phyloP scores from a whole-genome alignment of 2,113 vertebrate species.

The Eretmochelys imbricata region DNA sequence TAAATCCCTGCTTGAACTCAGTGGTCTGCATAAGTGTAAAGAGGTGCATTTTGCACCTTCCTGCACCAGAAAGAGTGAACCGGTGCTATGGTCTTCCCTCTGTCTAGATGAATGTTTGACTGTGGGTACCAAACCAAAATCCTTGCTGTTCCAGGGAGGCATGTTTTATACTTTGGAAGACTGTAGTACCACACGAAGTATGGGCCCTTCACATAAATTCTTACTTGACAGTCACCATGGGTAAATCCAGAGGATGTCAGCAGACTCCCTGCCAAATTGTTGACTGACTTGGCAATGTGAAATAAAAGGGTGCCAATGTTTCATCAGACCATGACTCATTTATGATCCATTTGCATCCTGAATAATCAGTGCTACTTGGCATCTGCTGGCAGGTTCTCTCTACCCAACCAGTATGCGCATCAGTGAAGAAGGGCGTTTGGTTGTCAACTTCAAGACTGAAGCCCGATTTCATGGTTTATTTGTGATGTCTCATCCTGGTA shows the following conservation, averaged over 20 bases:
- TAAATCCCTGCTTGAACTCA: not conserved
- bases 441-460: slow-evolving; percentile 93
- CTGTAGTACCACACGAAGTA: not conserved
- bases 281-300: not conserved
- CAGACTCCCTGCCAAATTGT: accelerated
- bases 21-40: not conserved
- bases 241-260: not conserved
- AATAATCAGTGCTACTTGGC: not conserved
- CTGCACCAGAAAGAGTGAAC: not conserved
- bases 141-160: not conserved
- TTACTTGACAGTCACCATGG: not conserved
- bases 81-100: not conserved
- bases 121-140: not conserved
- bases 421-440: slow-evolving; percentile 89
- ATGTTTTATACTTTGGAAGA: not conserved
- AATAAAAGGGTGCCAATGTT: not conserved
- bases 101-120: accelerated
- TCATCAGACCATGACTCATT: not conserved
- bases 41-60: not conserved
- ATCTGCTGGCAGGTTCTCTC: slow-evolving; percentile 83
- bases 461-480: slow-evolving; percentile 93
- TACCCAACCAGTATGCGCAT: slow-evolving; percentile 96
- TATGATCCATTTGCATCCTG: not conserved
- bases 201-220: not conserved
- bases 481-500: slow-evolving; percentile 88